These are phyloP conservation scores for Nixonia krombeini DNA, from an alignment of 1,140 invertebrate genomes.

Conservation along the genomic window DNA sequence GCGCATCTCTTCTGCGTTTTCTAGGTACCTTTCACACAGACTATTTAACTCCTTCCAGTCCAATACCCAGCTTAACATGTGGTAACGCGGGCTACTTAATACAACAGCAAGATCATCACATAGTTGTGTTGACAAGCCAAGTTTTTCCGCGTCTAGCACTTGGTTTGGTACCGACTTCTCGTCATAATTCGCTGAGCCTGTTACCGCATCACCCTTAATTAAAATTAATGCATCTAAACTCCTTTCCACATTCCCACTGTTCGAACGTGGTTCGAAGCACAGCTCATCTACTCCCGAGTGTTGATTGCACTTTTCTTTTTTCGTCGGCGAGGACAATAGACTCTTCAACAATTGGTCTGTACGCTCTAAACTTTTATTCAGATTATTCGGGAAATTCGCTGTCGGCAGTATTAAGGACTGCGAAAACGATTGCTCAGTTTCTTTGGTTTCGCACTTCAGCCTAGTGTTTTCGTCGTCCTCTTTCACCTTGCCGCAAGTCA, in stretches of 20 bases:
- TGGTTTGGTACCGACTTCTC: slow-evolving; percentile 69
- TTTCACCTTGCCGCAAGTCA: slow-evolving; percentile 71
- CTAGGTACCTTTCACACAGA: slow-evolving; percentile 75
- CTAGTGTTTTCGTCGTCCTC: slow-evolving; percentile 34
- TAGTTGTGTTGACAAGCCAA: slow-evolving; percentile 74
- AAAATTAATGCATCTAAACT: slow-evolving; percentile 66
- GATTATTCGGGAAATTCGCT: slow-evolving; percentile 29
- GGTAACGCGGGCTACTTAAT: slow-evolving; percentile 75
- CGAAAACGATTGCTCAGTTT: slow-evolving; percentile 3
- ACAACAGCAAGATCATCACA: slow-evolving; percentile 77
- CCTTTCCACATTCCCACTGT: slow-evolving; percentile 52
- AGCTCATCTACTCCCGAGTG: slow-evolving; percentile 51
- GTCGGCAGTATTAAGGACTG: slow-evolving; percentile 13
- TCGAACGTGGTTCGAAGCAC: slow-evolving; percentile 54
- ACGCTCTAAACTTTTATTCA: slow-evolving; percentile 51
- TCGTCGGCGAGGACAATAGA: slow-evolving; percentile 47
- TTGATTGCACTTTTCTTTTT: slow-evolving; percentile 49
- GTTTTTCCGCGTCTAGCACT: slow-evolving; percentile 69
- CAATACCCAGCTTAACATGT: slow-evolving; percentile 75
- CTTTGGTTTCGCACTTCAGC: slow-evolving; percentile 25
- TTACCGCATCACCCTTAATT: slow-evolving; percentile 65
- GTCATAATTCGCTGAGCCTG: slow-evolving; percentile 68
- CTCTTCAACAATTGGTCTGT: slow-evolving; percentile 59
- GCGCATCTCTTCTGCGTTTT: slow-evolving; percentile 74
- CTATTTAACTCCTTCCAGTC: slow-evolving; percentile 74